Conservation (phyloP, 2,113 vertebrate species). For the Noturus placidus region DNA sequence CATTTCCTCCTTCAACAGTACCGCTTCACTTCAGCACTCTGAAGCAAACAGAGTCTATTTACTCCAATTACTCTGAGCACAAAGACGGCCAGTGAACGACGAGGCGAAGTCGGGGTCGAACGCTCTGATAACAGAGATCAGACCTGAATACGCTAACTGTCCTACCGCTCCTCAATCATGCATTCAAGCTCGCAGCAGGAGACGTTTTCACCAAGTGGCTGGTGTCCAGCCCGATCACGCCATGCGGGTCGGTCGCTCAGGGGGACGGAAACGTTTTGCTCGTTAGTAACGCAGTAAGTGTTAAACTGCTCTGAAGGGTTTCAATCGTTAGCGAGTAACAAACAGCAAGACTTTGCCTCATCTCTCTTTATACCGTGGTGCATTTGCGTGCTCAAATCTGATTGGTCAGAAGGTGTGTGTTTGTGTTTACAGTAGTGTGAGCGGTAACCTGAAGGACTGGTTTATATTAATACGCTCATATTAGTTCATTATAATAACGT, state of each 20-base stretch:
- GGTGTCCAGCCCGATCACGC: background rate
- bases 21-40: slow-evolving; percentile 14
- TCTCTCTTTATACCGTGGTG: too few species aligned
- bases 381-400: too few species aligned
- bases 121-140: slow-evolving; percentile 11
- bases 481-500: too few species aligned
- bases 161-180: background rate
- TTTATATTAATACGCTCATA: too few species aligned
- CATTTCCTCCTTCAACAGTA: background rate
- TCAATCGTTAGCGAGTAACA: slow-evolving; percentile 10
- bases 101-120: slow-evolving; percentile 16
- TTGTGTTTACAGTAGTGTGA: too few species aligned
- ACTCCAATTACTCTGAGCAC: slow-evolving; percentile 31
- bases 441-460: too few species aligned
- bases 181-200: background rate
- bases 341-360: background rate
- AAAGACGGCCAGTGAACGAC: slow-evolving; percentile 4
- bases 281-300: slow-evolving; percentile 2
- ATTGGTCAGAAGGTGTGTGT: too few species aligned
- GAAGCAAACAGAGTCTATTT: background rate
- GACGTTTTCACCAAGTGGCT: background rate
- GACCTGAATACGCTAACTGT: background rate
- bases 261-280: slow-evolving; percentile 6
- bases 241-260: background rate
- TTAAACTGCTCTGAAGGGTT: slow-evolving; percentile 19